Evolutionary conservation across 2,888 invertebrate species (phyloP).

Genomic region (Phoronis australis): DNA sequence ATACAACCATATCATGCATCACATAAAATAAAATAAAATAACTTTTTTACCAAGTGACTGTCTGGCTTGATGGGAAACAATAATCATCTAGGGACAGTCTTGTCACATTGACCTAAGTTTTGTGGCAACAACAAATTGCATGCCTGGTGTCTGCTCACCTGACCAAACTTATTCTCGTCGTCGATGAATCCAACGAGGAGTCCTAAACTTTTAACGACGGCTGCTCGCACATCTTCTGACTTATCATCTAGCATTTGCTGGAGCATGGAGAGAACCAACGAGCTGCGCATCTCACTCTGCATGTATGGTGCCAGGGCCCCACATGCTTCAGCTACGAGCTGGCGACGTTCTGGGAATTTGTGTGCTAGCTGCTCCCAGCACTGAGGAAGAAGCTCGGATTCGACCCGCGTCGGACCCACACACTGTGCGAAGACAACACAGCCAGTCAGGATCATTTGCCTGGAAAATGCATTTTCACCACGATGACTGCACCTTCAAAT

Average conservation of each 20-base stretch:
- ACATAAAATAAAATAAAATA: no score
- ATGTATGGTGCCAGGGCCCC: constrained; percentile 64
- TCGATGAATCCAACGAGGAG: constrained; percentile 62
- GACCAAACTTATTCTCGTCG: constrained; percentile 63
- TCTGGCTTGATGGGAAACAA: no score
- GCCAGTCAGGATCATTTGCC: constrained; percentile 53
- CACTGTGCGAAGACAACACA: constrained; percentile 55
- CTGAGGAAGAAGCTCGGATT: constrained; percentile 65
- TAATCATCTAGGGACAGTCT: no score
- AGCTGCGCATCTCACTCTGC: constrained; percentile 62
- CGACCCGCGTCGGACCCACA: constrained; percentile 57
- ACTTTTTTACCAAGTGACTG: no score
- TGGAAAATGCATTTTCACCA: constrained; percentile 19
- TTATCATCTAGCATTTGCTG: constrained; percentile 69
- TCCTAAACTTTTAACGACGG: constrained; percentile 62
- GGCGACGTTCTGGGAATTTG: constrained; percentile 63
- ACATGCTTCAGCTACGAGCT: constrained; percentile 67
- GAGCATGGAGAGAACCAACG: constrained; percentile 66
- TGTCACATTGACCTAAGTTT: no score
- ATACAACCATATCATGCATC: no score
- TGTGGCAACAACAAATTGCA: no score
- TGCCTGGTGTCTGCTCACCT: no score
- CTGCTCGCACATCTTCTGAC: constrained; percentile 61
- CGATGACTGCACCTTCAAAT: neutral
- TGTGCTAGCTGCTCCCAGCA: constrained; percentile 71